These are phyloP conservation scores for Pristionchus japonicus DNA, from an alignment of 2,888 invertebrate genomes.

Conservation along the genomic window DNA sequence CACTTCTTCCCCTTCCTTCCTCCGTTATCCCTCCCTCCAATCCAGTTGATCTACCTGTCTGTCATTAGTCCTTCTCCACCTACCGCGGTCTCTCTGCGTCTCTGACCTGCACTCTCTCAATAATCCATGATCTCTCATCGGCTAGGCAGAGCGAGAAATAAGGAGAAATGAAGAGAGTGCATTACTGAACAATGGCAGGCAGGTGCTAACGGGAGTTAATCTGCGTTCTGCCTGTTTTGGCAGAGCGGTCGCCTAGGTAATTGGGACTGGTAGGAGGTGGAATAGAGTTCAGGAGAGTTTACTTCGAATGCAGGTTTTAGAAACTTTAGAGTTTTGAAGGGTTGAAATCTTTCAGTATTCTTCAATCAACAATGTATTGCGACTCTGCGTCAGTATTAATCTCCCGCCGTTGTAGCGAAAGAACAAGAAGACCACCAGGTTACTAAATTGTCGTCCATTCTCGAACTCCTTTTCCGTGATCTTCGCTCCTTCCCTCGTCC, in stretches of 20 bases:
- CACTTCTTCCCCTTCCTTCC: constrained; percentile 15
- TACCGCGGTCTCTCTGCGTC: background rate
- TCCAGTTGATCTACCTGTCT: constrained; percentile 26
- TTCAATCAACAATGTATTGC: too few species aligned
- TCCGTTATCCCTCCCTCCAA: background rate
- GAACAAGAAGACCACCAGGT: too few species aligned
- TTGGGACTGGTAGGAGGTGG: too few species aligned
- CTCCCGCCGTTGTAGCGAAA: too few species aligned
- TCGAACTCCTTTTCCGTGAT: too few species aligned
- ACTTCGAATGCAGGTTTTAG: too few species aligned
- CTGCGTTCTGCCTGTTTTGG: background rate
- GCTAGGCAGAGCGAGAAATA: background rate
- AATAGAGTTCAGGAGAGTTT: too few species aligned
- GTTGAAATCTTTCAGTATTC: too few species aligned
- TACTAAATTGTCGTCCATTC: too few species aligned
- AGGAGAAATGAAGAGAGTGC: background rate
- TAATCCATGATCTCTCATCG: background rate
- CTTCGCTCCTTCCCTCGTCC: background rate
- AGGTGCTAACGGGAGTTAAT: constrained; percentile 34
- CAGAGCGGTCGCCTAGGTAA: background rate
- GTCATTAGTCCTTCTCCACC: background rate
- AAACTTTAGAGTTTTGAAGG: too few species aligned
- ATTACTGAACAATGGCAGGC: background rate
- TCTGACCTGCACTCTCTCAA: background rate
- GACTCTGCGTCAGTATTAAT: too few species aligned